Percentiles rank a stretch among this genome's conserved stretches.
Conservation (phyloP, 2,113 vertebrate genomes). For the Trichomycterus rosablanca region DNA sequence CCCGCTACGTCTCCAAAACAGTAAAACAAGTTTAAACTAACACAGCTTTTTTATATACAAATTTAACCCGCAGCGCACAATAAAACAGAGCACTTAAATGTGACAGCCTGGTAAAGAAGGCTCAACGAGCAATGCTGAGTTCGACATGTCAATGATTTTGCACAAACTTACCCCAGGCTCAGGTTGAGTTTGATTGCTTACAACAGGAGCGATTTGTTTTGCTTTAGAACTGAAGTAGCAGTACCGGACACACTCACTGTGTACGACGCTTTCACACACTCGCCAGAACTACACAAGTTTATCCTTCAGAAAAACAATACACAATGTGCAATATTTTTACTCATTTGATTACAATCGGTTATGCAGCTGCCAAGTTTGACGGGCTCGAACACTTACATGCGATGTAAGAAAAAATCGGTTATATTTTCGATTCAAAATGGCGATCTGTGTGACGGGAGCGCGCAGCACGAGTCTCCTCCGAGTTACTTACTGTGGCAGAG, state of each 20-base stretch:
- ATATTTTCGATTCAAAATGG: conserved; percentile 76
- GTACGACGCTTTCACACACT: not conserved
- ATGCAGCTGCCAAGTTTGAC: not conserved
- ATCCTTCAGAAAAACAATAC: conserved; percentile 12
- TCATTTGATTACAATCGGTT: no score
- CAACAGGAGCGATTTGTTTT: conserved; percentile 19
- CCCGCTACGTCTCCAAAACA: not conserved
- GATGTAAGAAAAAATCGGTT: conserved; percentile 65
- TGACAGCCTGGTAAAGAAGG: not conserved
- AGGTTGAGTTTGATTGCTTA: not conserved
- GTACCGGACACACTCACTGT: not conserved
- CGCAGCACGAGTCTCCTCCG: conserved; percentile 12
- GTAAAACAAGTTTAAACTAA: not conserved
- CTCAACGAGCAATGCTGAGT: no score
- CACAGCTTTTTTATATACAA: not conserved
- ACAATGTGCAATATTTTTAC: not conserved
- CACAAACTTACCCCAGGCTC: conserved; percentile 25
- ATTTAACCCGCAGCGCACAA: no score
- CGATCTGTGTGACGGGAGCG: conserved; percentile 50
- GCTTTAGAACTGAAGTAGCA: not conserved
- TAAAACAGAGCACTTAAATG: no score
- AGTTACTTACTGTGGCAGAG: conserved; percentile 2
- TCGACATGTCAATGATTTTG: no score
- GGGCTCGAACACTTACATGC: conserved; percentile 58
- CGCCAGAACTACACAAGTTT: not conserved